phyloP scores from a whole-genome alignment of 2,888 invertebrate genomes.

The Ennomos quercinarius region DNA sequence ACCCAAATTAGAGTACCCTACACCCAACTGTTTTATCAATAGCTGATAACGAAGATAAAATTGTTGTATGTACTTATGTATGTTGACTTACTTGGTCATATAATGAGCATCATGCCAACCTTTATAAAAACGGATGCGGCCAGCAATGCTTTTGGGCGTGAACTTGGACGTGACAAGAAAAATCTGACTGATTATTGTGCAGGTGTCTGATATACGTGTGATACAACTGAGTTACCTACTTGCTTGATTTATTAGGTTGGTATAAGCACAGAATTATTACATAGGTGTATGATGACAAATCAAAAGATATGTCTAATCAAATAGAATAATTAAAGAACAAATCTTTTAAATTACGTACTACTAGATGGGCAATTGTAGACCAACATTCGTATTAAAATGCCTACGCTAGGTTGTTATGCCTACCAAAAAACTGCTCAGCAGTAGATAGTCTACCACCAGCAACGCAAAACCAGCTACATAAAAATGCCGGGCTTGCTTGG shows the following conservation, averaged over 20 bases:
- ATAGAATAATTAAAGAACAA: not conserved
- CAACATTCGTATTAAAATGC: too few relatives aligned
- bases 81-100: conserved; percentile 50
- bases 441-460: too few relatives aligned
- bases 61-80: conserved; percentile 58
- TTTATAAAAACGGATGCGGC: not conserved
- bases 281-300: not conserved
- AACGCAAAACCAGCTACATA: too few relatives aligned
- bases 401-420: too few relatives aligned
- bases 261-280: not conserved
- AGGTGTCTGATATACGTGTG: conserved; percentile 53
- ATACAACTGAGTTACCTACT: not conserved
- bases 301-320: not conserved
- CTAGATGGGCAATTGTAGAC: too few relatives aligned
- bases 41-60: conserved; percentile 80
- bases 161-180: conserved; percentile 58
- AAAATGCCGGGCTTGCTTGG: too few relatives aligned
- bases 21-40: conserved; percentile 72
- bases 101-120: conserved; percentile 25
- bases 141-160: conserved; percentile 35
- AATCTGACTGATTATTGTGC: conserved; percentile 42
- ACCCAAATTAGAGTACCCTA: conserved; percentile 74
- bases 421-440: too few relatives aligned
- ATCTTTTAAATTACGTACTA: too few relatives aligned
- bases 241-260: conserved; percentile 23